Evolutionary conservation across 1,140 invertebrate species (phyloP).

Genomic region (Drosophila subpulchrella): DNA sequence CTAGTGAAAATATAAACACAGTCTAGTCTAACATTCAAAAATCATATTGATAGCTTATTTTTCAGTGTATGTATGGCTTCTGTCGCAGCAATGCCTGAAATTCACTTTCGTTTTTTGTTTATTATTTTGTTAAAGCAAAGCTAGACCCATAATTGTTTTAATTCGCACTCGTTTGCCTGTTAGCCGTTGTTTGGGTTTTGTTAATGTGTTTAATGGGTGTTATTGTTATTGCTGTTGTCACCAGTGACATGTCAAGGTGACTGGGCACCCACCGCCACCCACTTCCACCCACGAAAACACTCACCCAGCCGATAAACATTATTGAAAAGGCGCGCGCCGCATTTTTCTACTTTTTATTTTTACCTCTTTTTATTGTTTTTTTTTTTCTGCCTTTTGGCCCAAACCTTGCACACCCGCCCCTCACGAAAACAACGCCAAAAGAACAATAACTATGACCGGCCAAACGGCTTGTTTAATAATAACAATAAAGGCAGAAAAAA

Average conservation of each 20-base stretch:
- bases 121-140: constrained; percentile 26
- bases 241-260: constrained; percentile 72
- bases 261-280: constrained; percentile 37
- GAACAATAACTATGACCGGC: constrained; percentile 49
- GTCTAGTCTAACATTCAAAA: too few species aligned
- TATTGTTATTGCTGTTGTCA: constrained; percentile 33
- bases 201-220: constrained; percentile 65
- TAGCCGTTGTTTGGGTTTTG: constrained; percentile 9
- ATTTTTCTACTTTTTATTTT: constrained; percentile 26
- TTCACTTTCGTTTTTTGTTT: constrained; percentile 67
- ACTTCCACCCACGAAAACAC: constrained; percentile 15
- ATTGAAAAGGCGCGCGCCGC: constrained; percentile 62
- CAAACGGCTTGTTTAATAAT: constrained; percentile 39
- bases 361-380: constrained; percentile 3
- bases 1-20: too few species aligned
- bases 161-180: constrained; percentile 42
- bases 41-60: too few species aligned
- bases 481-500: constrained; percentile 27
- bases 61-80: constrained; percentile 4
- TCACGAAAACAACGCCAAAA: constrained; percentile 21
- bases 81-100: constrained; percentile 44
- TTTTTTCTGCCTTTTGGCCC: constrained; percentile 14
- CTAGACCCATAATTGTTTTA: constrained; percentile 60
- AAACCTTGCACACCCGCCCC: constrained; percentile 57
- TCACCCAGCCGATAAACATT: constrained; percentile 55